Conservation (phyloP, 2,113 vertebrate species). For the rabbit (Oryctolagus cuniculus) region mOryCun1.1 NC_091434.1:119763501-119764000, state of each 20-base stretch:
- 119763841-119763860: background rate
- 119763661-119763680: background rate
- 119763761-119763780: background rate
- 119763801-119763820: background rate
- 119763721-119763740: background rate
- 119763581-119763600: background rate
- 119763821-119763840: background rate
- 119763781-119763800: background rate
- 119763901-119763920: background rate
- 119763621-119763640: conserved; percentile 66
- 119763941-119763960: background rate
- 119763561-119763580: conserved; percentile 21
- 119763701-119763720: background rate
- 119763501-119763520: conserved; percentile 13
- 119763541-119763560: conserved; percentile 69
- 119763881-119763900: background rate
- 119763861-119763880: background rate
- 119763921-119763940: background rate
- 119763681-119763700: conserved; percentile 55
- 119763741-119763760: background rate
- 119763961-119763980: background rate
- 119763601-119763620: conserved; percentile 5
- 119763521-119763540: conserved; percentile 36
- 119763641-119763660: conserved; percentile 30
- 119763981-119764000: background rate